These are phyloP conservation scores for Aramus guarauna DNA, from an alignment of 2,113 vertebrate genomes.

Conservation along the genomic window DNA sequence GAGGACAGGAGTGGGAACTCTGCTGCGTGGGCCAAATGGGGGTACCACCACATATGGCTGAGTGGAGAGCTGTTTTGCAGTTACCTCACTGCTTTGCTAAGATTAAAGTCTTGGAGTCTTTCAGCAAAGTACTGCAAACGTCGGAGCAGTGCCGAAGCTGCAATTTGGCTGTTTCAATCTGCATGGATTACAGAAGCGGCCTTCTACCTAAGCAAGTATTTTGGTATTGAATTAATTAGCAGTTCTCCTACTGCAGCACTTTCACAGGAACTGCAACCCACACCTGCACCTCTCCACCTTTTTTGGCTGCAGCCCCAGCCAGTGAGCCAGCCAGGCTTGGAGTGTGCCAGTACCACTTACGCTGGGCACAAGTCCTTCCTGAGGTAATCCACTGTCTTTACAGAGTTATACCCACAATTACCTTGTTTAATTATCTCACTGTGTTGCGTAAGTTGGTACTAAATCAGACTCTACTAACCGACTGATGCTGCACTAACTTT, in stretches of 20 bases:
- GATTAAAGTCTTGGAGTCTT: background rate
- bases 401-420: background rate
- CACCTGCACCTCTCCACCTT: background rate
- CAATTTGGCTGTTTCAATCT: background rate
- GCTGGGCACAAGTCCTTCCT: background rate
- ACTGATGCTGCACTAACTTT: background rate
- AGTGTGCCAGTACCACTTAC: background rate
- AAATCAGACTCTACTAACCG: background rate
- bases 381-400: background rate
- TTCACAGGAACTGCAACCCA: background rate
- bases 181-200: background rate
- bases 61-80: background rate
- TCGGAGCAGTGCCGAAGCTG: background rate
- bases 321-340: background rate
- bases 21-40: accelerated
- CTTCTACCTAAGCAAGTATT: background rate
- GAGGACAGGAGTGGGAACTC: background rate
- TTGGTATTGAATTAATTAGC: background rate
- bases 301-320: background rate
- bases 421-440: background rate
- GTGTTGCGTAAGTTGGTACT: background rate
- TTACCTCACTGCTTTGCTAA: background rate
- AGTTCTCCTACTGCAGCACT: background rate
- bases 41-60: background rate
- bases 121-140: background rate